These are phyloP conservation scores for Leptobrachium ailaonicum DNA, from an alignment of 2,113 vertebrate species.

Conservation along the genomic window DNA sequence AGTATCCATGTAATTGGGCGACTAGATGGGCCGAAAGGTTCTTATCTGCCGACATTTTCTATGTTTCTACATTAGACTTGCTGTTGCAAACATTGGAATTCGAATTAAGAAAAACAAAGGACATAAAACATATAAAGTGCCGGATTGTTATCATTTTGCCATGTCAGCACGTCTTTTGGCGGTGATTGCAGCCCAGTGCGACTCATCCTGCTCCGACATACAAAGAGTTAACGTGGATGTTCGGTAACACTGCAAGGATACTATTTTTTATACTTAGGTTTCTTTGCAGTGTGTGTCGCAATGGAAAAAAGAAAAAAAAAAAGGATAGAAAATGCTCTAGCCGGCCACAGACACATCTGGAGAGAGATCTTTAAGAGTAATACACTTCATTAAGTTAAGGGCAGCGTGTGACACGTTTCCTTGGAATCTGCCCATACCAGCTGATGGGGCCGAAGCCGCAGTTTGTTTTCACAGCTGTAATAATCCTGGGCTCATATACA, in stretches of 20 bases:
- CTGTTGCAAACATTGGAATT: too few relatives aligned
- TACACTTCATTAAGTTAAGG: constrained; percentile 75
- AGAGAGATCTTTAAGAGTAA: constrained; percentile 73
- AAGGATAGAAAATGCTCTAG: constrained; percentile 58
- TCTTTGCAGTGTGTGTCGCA: constrained; percentile 74
- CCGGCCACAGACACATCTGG: constrained; percentile 76
- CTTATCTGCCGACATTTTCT: too few relatives aligned
- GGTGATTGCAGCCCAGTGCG: too few relatives aligned
- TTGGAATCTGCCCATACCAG: constrained; percentile 74
- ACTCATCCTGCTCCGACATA: neutral
- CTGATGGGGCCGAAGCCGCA: constrained; percentile 72
- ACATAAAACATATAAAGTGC: too few relatives aligned
- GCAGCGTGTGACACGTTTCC: constrained; percentile 76
- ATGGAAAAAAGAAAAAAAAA: constrained; percentile 73
- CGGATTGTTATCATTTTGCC: too few relatives aligned
- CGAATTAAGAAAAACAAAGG: too few relatives aligned
- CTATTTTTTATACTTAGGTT: constrained; percentile 46
- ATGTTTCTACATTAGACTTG: too few relatives aligned
- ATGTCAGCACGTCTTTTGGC: too few relatives aligned
- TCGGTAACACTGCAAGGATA: neutral
- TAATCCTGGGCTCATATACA: constrained; percentile 66
- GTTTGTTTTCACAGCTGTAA: constrained; percentile 85
- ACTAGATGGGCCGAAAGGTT: too few relatives aligned
- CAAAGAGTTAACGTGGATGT: neutral
- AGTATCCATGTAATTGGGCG: too few relatives aligned